phyloP scores from a whole-genome alignment of 2,888 invertebrate genomes.

The Eupithecia subfuscata region DNA sequence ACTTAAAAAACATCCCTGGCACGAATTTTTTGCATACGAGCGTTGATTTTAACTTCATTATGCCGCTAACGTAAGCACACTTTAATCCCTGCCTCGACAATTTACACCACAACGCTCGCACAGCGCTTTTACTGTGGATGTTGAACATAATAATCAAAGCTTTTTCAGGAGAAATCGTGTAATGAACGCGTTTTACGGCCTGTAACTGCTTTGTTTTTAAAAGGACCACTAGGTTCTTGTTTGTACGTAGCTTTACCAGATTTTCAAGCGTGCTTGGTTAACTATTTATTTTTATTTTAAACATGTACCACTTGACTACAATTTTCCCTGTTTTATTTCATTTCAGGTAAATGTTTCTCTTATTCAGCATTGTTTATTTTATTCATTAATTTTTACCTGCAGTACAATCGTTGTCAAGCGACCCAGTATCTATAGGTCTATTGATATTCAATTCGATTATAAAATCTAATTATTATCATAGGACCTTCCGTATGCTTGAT shows the following conservation, averaged over 20 bases:
- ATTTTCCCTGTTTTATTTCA: no score
- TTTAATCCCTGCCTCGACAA: slow-evolving; percentile 19
- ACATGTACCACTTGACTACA: no score
- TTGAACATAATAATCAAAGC: slow-evolving; percentile 27
- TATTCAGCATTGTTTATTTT: neutral
- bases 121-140: slow-evolving; percentile 26
- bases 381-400: neutral
- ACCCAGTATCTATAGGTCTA: neutral
- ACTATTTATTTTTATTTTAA: no score
- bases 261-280: neutral
- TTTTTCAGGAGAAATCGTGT: slow-evolving; percentile 9
- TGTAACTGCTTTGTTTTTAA: slow-evolving; percentile 9
- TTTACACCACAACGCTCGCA: slow-evolving; percentile 28
- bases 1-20: slow-evolving; percentile 1
- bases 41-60: slow-evolving; percentile 24
- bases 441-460: neutral
- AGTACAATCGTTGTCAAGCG: neutral
- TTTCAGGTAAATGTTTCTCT: no score
- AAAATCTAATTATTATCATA: neutral
- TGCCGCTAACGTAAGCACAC: slow-evolving; percentile 27
- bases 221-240: neutral
- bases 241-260: neutral
- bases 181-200: slow-evolving; percentile 2
- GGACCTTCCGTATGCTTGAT: neutral
- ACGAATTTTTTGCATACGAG: slow-evolving; percentile 17